Base-by-base conservation (phyloP, 1,140 invertebrate species). In the Drosophila grimshawi region DNA sequence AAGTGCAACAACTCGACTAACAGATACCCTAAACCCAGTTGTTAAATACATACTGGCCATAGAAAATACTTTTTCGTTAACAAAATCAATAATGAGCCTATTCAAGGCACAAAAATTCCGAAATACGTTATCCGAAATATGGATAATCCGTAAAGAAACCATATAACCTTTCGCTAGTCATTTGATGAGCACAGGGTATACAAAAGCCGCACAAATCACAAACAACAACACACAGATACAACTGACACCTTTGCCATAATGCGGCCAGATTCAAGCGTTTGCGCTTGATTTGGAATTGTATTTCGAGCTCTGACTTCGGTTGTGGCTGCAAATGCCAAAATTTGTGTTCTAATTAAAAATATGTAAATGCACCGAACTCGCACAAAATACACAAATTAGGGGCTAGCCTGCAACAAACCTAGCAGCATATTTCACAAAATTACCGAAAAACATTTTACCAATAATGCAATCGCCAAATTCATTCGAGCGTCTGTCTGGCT, bases 261-360 rank as follows among this genome's bases (percentile, higher is more conserved):
- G 7, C 3, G 11, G 11, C 8, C 10, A 4, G 19, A 11, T 32
- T 39, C 3, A 8, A 57, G 30, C 8, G 49, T 51, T 56, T 37
- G 61, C 6, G 4, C 35, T 49, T 41, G 30, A 56, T 35, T 64
- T 56, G 56, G 67, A 56, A 56, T 63, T 41, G 49, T 4, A 29
- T 41, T 63, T 56, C 29, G 8, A 60, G 19, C 49, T 51, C 30
- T 55, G 62, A 49, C 43, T 57, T 32, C 73, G 35, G 52, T 43
- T 43, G 29, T 65, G 66, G 76, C 48, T 63, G 48, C 56, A 75
- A 74, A 64, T 41, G 48, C 0, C 69, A 57, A 67, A 88, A 75
- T 88, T 88, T 88, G 82, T 88, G 83, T 88, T 88, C 89, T 88
- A 88, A 88, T 88, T 88, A 88, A 88, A 19, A 88, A 88, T 88